phyloP scores from a whole-genome alignment of 1,140 invertebrate species.

The Aphidius ervi region DNA sequence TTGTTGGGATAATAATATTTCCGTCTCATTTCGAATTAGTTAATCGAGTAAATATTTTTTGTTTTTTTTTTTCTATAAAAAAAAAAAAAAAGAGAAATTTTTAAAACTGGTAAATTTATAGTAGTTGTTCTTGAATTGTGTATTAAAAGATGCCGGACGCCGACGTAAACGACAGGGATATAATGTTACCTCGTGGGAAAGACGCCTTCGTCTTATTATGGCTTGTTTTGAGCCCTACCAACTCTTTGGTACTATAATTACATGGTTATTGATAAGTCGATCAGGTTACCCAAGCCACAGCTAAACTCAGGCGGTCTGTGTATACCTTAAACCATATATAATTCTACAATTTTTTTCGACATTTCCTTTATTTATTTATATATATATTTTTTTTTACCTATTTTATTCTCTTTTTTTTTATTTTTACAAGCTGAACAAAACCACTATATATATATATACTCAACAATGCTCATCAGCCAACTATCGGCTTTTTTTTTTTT shows the following conservation, averaged over 20 bases:
- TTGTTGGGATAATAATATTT: too few relatives aligned
- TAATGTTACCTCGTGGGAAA: conserved; percentile 54
- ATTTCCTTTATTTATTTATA: conserved; percentile 4
- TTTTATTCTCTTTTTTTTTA: not conserved
- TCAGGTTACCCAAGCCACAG: conserved; percentile 43
- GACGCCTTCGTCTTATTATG: conserved; percentile 52
- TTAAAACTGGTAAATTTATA: too few relatives aligned
- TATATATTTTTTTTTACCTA: conserved; percentile 7
- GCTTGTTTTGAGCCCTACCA: conserved; percentile 53
- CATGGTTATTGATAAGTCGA: conserved; percentile 55
- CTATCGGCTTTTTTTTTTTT: too few relatives aligned
- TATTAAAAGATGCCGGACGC: conserved; percentile 27
- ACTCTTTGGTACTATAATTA: conserved; percentile 55
- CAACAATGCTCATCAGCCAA: too few relatives aligned
- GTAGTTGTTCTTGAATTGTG: too few relatives aligned
- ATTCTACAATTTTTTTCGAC: conserved; percentile 6
- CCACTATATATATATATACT: too few relatives aligned
- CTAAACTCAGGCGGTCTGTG: conserved; percentile 8
- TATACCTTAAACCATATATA: not conserved
- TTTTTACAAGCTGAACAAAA: too few relatives aligned
- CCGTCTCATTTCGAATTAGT: too few relatives aligned
- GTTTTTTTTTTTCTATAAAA: too few relatives aligned
- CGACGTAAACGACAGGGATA: conserved; percentile 48
- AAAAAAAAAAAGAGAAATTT: too few relatives aligned
- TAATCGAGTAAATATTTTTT: too few relatives aligned